Base-by-base conservation (phyloP, 92 coral and sea anemone species). In the Phenganax stokvisi region DNA sequence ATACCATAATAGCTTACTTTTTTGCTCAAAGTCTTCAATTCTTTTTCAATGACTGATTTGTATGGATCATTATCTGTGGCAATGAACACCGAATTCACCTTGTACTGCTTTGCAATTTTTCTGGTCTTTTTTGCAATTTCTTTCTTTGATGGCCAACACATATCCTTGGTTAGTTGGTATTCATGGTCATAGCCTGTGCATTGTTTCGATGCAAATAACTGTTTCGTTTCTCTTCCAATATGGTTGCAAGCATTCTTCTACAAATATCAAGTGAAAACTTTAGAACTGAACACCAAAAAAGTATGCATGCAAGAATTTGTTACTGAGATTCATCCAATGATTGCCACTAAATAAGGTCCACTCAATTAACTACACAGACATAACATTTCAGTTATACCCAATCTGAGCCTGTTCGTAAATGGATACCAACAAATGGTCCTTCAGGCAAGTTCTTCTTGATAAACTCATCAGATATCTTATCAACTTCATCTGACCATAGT, bases 1-100 rank as follows among this genome's bases (percentile, higher is more conserved):
- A 30, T 69, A 30, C 72, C 30, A n/a, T 27, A 76, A 0, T 53
- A 10, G 13, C 64, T 79, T 25, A 75, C 83, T 20, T n/a, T 57
- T 20, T 60, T 64, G 92, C 88, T 86, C 56, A 88, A 65, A 29
- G 86, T 89, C 68, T 90, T 85, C 51, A 93, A 85, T 10, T 91
- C 94, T 66, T 88, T 84, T 11, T 85, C 80, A 11, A 93, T 87
- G 69, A 89, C 88, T 63, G 71, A 37, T 29, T 83, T 78, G 85
- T 92, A 83, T n/a, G 98, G 97, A 57, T 93, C 88, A 84, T 89
- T 87, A 85, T 93, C 98, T 0, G 98, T 91, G 3, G 98, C 98
- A 4, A 93, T 93, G 82, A 93, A 93, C 12, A 93, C 91, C 69
- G 94, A 85, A 59, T 84, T 92, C 3, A 92, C 98, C 86, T 89